Conservation (phyloP, 2,888 invertebrate species). For the Protula sp. region DNA sequence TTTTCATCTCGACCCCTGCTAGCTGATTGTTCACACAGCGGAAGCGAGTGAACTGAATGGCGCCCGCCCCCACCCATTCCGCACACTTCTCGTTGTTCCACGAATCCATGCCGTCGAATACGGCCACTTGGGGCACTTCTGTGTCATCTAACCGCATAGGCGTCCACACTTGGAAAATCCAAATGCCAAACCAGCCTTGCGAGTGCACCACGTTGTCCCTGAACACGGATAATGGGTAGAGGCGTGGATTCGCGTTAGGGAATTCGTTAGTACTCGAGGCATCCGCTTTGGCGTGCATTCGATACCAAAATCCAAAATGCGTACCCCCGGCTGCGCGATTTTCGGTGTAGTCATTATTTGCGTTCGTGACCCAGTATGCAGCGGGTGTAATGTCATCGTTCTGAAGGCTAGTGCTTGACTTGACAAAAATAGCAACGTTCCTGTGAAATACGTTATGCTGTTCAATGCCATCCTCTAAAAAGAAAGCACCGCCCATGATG, state of each 20-base stretch:
- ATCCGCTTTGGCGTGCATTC: constrained; percentile 41
- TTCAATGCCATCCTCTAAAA: constrained; percentile 50
- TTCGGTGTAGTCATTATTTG: constrained; percentile 40
- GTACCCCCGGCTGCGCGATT: constrained; percentile 40
- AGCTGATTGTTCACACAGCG: constrained; percentile 35
- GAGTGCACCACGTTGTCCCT: constrained; percentile 46
- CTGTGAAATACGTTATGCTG: constrained; percentile 32
- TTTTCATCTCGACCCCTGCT: constrained; percentile 39
- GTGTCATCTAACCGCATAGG: constrained; percentile 22
- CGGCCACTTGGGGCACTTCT: constrained; percentile 23
- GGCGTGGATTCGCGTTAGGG: constrained; percentile 33
- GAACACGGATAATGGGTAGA: constrained; percentile 34
- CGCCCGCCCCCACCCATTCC: constrained; percentile 40
- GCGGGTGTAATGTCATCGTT: constrained; percentile 52
- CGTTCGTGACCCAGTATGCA: constrained; percentile 47
- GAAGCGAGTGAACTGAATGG: constrained; percentile 37
- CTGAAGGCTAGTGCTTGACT: constrained; percentile 37
- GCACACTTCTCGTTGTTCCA: constrained; percentile 49
- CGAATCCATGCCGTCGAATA: constrained; percentile 27
- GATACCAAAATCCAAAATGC: constrained; percentile 22
- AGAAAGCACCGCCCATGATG: constrained; percentile 49
- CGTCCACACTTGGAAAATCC: constrained; percentile 34
- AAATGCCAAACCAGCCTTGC: constrained; percentile 47
- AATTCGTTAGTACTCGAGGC: constrained; percentile 42
- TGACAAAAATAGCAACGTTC: constrained; percentile 43